These are phyloP conservation scores for Callosobruchus maculatus DNA, from an alignment of 2,888 invertebrate species.

Conservation along the genomic window DNA sequence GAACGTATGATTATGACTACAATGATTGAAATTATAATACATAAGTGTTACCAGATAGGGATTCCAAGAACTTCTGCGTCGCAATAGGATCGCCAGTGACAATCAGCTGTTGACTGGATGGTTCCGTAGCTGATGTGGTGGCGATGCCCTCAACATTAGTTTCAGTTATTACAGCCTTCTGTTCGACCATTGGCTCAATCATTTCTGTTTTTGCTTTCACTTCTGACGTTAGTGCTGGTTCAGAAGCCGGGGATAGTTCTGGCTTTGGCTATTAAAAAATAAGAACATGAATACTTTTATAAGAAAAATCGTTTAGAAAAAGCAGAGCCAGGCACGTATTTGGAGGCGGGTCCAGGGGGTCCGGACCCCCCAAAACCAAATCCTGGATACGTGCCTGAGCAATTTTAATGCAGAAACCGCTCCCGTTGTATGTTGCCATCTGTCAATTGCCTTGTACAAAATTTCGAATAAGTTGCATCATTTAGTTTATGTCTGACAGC, in stretches of 20 bases:
- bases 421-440: no score
- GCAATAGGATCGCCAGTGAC: constrained; percentile 48
- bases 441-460: no score
- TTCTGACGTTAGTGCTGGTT: not conserved
- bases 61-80: constrained; percentile 47
- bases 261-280: not conserved
- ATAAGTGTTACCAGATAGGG: constrained; percentile 29
- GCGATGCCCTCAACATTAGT: not conserved
- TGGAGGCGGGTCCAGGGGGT: no score
- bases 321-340: no score
- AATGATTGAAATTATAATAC: not conserved
- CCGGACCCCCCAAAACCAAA: no score
- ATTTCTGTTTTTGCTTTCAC: constrained; percentile 8
- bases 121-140: constrained; percentile 1
- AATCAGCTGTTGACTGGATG: constrained; percentile 41
- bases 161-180: constrained; percentile 6
- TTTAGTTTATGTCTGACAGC: no score
- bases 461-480: no score
- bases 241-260: not conserved
- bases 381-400: no score
- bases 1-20: no score
- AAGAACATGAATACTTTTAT: not conserved
- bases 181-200: constrained; percentile 6
- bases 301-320: no score
- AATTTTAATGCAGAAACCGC: no score